Percentiles rank a stretch among this genome's conserved stretches.
These are phyloP conservation scores for Chaetodon auriga DNA, from an alignment of 2,113 vertebrate genomes.

Conservation along the genomic window DNA sequence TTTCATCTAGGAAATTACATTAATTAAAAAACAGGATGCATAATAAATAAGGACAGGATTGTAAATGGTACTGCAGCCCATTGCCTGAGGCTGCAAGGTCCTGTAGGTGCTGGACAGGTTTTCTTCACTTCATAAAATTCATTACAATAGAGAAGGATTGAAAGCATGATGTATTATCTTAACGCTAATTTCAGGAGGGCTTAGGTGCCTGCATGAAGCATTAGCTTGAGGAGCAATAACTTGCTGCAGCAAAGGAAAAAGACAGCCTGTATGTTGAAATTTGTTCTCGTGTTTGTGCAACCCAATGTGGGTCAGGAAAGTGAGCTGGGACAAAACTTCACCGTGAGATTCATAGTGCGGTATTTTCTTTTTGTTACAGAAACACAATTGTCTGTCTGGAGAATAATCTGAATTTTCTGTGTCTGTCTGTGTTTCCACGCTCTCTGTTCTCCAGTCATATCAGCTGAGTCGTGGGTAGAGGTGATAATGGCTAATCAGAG, in stretches of 20 bases:
- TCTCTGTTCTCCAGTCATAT: conserved; percentile 42
- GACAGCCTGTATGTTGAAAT: conserved; percentile 17
- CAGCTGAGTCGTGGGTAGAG: conserved; percentile 63
- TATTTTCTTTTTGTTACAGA: conserved; percentile 10
- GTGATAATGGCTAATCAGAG: conserved; percentile 67
- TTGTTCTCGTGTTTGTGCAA: conserved; percentile 48
- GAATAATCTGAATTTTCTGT: conserved; percentile 24
- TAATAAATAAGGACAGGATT: conserved; percentile 70
- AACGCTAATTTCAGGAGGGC: conserved; percentile 11
- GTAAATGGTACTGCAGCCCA: conserved; percentile 59
- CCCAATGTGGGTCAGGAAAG: conserved; percentile 55
- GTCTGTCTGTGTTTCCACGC: not conserved
- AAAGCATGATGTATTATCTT: conserved; percentile 42
- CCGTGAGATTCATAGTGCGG: not conserved
- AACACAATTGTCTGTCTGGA: conserved; percentile 22
- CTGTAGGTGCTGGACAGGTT: conserved; percentile 62
- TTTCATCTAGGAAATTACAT: conserved; percentile 80
- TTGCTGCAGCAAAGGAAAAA: conserved; percentile 42
- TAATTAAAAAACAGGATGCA: conserved; percentile 80
- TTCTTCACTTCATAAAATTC: conserved; percentile 49
- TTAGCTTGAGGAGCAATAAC: conserved; percentile 38
- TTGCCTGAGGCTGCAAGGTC: conserved; percentile 52
- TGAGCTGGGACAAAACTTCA: conserved; percentile 27
- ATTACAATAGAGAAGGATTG: conserved; percentile 46
- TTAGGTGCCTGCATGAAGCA: conserved; percentile 36